Conservation (phyloP, 2,888 invertebrate genomes). For the Acanthosepion lycidas region DNA sequence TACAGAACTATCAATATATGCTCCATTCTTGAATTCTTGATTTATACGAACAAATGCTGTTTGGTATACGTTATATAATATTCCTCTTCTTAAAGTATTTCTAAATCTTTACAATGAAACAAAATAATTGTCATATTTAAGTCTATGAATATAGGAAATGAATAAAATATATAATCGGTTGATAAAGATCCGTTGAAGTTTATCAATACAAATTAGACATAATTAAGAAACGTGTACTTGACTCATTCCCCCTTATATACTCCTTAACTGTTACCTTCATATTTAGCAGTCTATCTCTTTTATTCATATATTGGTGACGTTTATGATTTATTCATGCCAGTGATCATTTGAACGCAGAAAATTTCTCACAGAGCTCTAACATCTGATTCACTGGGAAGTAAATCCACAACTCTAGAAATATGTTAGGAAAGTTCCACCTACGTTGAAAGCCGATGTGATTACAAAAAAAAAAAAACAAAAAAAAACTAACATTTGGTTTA, state of each 20-base stretch:
- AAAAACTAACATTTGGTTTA: background rate
- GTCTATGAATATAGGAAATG: too few relatives aligned
- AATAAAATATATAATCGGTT: too few relatives aligned
- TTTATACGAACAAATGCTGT: too few relatives aligned
- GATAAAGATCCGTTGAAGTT: too few relatives aligned
- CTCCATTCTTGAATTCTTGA: background rate
- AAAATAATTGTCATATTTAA: too few relatives aligned
- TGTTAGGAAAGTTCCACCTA: background rate
- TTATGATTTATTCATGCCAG: background rate
- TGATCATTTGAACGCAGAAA: background rate
- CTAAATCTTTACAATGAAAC: too few relatives aligned
- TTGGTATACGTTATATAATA: too few relatives aligned
- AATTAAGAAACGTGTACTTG: background rate
- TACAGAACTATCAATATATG: background rate
- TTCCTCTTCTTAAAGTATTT: too few relatives aligned
- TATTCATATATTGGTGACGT: background rate
- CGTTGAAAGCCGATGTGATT: background rate
- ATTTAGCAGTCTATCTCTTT: background rate
- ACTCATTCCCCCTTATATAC: background rate
- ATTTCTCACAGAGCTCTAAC: background rate
- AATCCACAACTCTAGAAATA: background rate
- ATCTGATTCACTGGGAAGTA: background rate
- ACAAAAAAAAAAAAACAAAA: background rate
- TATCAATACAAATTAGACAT: too few relatives aligned
- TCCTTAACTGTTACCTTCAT: background rate